phyloP scores from a whole-genome alignment of 2,113 vertebrate genomes.

The Gnathonemus longibarbis region DNA sequence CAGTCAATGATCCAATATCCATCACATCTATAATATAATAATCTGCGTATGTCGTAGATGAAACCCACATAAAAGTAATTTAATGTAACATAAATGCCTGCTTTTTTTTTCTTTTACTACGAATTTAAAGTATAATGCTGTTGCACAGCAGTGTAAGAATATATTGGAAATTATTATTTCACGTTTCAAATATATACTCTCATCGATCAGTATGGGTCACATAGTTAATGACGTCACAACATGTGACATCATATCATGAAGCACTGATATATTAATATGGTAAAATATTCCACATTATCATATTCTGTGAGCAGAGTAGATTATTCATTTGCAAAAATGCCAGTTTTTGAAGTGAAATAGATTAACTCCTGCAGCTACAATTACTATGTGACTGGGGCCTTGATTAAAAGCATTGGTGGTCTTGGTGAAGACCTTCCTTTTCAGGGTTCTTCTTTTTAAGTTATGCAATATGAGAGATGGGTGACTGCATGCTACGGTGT shows the following conservation, averaged over 20 bases:
- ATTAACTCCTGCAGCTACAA: neutral
- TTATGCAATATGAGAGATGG: neutral
- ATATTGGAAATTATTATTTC: neutral
- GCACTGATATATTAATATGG: neutral
- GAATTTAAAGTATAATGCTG: neutral
- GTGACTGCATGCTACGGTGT: neutral
- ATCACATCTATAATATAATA: neutral
- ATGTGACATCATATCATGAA: neutral
- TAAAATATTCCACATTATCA: neutral
- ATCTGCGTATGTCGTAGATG: neutral
- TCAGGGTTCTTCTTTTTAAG: neutral
- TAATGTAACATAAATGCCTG: neutral
- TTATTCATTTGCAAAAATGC: neutral
- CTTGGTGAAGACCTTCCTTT: neutral
- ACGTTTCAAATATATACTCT: neutral
- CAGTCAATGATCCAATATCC: neutral
- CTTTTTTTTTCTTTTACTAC: neutral
- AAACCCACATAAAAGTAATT: neutral
- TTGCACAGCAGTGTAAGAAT: neutral
- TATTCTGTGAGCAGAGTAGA: neutral
- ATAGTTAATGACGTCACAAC: neutral
- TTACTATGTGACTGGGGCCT: neutral
- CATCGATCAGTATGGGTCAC: neutral
- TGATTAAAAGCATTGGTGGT: neutral
- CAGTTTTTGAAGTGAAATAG: neutral